Evolutionary conservation across 1,140 invertebrate genomes (phyloP).

Genomic region (Propsilocerus akamusi): DNA sequence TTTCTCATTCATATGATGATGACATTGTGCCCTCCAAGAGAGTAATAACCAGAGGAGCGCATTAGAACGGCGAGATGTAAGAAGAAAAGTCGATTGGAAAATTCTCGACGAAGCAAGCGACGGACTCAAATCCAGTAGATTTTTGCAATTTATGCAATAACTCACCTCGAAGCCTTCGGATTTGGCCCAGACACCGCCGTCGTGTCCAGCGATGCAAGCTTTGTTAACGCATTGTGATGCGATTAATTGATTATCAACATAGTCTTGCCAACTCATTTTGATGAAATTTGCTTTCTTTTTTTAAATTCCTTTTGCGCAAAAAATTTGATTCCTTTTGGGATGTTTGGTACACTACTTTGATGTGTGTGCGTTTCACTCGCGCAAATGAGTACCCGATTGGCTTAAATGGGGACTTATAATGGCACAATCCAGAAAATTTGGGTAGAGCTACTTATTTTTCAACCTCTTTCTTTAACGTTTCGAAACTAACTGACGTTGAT

Average conservation of each 20-base stretch:
- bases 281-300: slow-evolving; percentile 5
- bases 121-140: neutral
- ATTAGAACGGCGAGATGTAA: neutral
- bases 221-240: slow-evolving; percentile 81
- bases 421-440: too few relatives aligned
- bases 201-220: slow-evolving; percentile 84
- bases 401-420: too few relatives aligned
- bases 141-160: slow-evolving; percentile 20
- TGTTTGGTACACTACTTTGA: too few relatives aligned
- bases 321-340: slow-evolving; percentile 2
- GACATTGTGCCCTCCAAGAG: too few relatives aligned
- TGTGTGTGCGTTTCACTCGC: too few relatives aligned
- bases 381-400: too few relatives aligned
- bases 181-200: slow-evolving; percentile 89
- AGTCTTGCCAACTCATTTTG: slow-evolving; percentile 94
- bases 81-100: neutral
- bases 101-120: neutral
- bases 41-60: too few relatives aligned
- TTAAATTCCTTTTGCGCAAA: neutral
- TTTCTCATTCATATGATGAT: too few relatives aligned
- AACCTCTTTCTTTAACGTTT: too few relatives aligned
- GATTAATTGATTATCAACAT: slow-evolving; percentile 91
- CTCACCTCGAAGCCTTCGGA: slow-evolving; percentile 83
- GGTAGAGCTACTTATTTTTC: too few relatives aligned
- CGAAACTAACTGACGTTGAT: too few relatives aligned